Evolutionary conservation across 1,140 invertebrate genomes (phyloP).

Genomic region (Seison nebaliae): DNA sequence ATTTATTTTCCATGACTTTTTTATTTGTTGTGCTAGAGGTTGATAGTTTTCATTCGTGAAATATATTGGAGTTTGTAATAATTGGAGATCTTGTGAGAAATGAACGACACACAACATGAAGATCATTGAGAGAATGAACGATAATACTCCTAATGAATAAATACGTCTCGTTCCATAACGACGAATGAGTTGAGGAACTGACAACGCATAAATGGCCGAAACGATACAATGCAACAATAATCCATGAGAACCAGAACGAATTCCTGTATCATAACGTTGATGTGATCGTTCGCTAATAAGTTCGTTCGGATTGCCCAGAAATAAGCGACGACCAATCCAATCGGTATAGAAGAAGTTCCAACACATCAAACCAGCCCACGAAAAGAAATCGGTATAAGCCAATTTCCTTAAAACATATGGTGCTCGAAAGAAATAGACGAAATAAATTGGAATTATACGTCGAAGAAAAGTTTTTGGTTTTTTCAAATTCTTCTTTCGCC

Average conservation of each 20-base stretch:
- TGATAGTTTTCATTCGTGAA: no score
- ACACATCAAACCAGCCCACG: slow-evolving; percentile 28
- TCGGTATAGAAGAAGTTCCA: slow-evolving; percentile 33
- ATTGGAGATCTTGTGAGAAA: no score
- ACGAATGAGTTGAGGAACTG: slow-evolving; percentile 25
- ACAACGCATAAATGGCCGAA: slow-evolving; percentile 25
- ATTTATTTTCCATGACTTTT: no score
- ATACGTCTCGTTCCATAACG: slow-evolving; percentile 22
- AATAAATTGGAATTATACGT: no score
- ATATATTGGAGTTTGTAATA: no score
- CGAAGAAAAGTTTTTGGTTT: no score
- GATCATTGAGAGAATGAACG: slow-evolving; percentile 26
- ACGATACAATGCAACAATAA: slow-evolving; percentile 30
- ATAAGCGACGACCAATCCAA: slow-evolving; percentile 31
- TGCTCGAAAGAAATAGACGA: no score
- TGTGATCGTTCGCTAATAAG: slow-evolving; percentile 18
- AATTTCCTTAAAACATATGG: no score
- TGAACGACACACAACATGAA: no score
- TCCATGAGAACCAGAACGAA: slow-evolving; percentile 31
- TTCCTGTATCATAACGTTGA: slow-evolving; percentile 29
- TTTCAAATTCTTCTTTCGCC: no score
- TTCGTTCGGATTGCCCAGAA: slow-evolving; percentile 28
- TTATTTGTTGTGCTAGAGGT: no score
- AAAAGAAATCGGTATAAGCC: no score
- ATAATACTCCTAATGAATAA: slow-evolving; percentile 25